Conservation (phyloP, 2,113 vertebrate species). For the Leiothrix lutea region DNA sequence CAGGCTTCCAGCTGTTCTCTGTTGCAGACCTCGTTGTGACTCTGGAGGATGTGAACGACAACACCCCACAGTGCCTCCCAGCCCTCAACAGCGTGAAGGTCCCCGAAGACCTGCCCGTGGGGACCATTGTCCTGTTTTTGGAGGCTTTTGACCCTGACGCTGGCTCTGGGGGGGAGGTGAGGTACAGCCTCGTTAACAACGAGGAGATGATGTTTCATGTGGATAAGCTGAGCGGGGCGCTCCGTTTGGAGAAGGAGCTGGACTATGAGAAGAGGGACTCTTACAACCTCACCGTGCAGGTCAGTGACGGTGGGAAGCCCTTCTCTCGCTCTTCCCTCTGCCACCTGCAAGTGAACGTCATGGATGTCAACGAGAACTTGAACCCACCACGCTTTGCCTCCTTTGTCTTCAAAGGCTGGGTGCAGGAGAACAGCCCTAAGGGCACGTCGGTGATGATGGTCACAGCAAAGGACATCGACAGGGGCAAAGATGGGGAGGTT, state of each 20-base stretch:
- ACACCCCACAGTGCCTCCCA: conserved; percentile 86
- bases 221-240: conserved; percentile 80
- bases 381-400: conserved; percentile 83
- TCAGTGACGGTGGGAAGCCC: conserved; percentile 85
- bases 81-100: conserved; percentile 82
- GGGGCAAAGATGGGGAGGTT: conserved; percentile 87
- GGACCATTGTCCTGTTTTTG: conserved; percentile 85
- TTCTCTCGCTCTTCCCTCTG: conserved; percentile 87
- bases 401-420: conserved; percentile 83
- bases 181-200: conserved; percentile 81
- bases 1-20: conserved; percentile 81
- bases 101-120: conserved; percentile 87
- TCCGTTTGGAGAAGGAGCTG: conserved; percentile 87
- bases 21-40: conserved; percentile 79
- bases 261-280: conserved; percentile 86
- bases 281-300: conserved; percentile 89
- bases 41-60: conserved; percentile 90
- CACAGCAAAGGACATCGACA: conserved; percentile 83
- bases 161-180: conserved; percentile 83
- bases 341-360: conserved; percentile 84
- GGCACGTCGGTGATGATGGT: conserved; percentile 83
- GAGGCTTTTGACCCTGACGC: conserved; percentile 88
- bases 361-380: conserved; percentile 95
- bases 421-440: conserved; percentile 83
- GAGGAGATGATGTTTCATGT: conserved; percentile 82